Percentiles rank a stretch among this genome's conserved stretches.
phyloP scores from a whole-genome alignment of 2,888 invertebrate genomes.

The Reticulitermes lucifugus region DNA sequence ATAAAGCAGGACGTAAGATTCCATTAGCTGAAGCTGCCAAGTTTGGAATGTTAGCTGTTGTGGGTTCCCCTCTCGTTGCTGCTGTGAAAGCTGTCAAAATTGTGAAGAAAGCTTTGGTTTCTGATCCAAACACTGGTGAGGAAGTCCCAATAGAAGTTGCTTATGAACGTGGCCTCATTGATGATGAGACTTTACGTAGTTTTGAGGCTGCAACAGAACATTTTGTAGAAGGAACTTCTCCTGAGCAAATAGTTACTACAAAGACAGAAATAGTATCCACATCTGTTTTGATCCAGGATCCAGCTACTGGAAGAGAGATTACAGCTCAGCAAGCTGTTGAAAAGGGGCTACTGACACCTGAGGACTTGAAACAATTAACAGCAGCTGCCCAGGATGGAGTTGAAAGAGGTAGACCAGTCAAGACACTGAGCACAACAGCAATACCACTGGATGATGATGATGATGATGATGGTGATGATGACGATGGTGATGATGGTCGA shows the following conservation, averaged over 20 bases:
- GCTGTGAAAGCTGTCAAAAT: constrained; percentile 77
- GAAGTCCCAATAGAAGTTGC: constrained; percentile 85
- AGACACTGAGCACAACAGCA: constrained; percentile 59
- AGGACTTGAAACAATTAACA: constrained; percentile 63
- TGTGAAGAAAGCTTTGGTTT: constrained; percentile 68
- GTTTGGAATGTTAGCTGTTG: constrained; percentile 79
- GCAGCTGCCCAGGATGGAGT: constrained; percentile 27
- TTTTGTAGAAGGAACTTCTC: constrained; percentile 46
- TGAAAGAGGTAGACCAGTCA: constrained; percentile 53
- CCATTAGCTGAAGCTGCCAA: constrained; percentile 80
- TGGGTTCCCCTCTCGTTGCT: constrained; percentile 80
- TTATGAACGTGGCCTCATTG: constrained; percentile 80
- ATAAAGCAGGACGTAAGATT: constrained; percentile 74
- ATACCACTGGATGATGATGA: constrained; percentile 61
- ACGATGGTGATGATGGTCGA: constrained; percentile 61
- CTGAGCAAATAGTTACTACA: constrained; percentile 54
- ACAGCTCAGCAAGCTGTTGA: constrained; percentile 72
- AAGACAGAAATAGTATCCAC: constrained; percentile 56
- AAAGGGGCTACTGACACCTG: constrained; percentile 68
- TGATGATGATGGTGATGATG: constrained; percentile 56
- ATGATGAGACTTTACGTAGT: constrained; percentile 54
- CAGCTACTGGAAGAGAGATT: constrained; percentile 66
- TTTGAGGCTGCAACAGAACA: constrained; percentile 42
- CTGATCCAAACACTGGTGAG: constrained; percentile 84
- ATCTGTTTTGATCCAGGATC: constrained; percentile 59